Evolutionary conservation across 1,140 invertebrate genomes (phyloP).

Genomic region (Apis mellifera): Amel_HAv3.1 CM009945.2:9487001-9487500

Average conservation of each 20-base stretch:
- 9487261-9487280: slow-evolving; percentile 70
- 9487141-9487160: slow-evolving; percentile 70
- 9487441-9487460: neutral
- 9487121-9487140: slow-evolving; percentile 74
- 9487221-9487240: slow-evolving; percentile 71
- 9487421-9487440: neutral
- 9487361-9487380: neutral
- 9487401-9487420: neutral
- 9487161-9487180: slow-evolving; percentile 68
- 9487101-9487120: slow-evolving; percentile 77
- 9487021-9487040: slow-evolving; percentile 7
- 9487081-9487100: slow-evolving; percentile 72
- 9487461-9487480: slow-evolving; percentile 7
- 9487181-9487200: slow-evolving; percentile 76
- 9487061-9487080: slow-evolving; percentile 76
- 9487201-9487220: slow-evolving; percentile 73
- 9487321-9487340: neutral
- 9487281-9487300: neutral
- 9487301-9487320: neutral
- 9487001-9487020: neutral
- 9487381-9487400: neutral
- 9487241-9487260: slow-evolving; percentile 73
- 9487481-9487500: neutral
- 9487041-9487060: slow-evolving; percentile 66
- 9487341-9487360: neutral